Conservation (phyloP, 1,140 invertebrate genomes). For the Macrotrachela quadricornifera region DNA sequence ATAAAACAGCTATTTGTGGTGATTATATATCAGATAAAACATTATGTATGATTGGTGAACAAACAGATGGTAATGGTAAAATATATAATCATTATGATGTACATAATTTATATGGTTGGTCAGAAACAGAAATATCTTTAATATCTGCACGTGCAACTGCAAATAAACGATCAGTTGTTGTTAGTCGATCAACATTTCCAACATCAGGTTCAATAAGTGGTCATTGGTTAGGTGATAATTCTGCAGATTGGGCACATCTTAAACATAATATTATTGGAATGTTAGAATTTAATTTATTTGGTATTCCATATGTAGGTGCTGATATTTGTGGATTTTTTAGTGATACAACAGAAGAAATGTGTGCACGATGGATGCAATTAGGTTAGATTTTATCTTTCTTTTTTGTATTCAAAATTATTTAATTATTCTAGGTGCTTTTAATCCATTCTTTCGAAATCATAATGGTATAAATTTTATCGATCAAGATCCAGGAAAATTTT, state of each 20-base stretch:
- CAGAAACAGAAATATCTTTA: slow-evolving; percentile 29
- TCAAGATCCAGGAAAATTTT: slow-evolving; percentile 17
- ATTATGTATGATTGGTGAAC: slow-evolving; percentile 56
- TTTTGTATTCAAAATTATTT: no score
- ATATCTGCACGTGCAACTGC: slow-evolving; percentile 14
- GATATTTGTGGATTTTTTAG: slow-evolving; percentile 70
- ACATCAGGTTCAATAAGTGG: slow-evolving; percentile 54
- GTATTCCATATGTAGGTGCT: slow-evolving; percentile 55
- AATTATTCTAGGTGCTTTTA: slow-evolving; percentile 41
- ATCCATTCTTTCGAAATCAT: slow-evolving; percentile 29
- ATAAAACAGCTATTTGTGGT: slow-evolving; percentile 35
- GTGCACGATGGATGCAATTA: slow-evolving; percentile 34
- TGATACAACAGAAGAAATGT: slow-evolving; percentile 44
- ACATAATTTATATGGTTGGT: slow-evolving; percentile 56
- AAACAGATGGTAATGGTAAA: slow-evolving; percentile 30
- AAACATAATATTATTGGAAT: slow-evolving; percentile 21
- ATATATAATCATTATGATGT: slow-evolving; percentile 21
- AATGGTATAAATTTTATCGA: slow-evolving; percentile 12
- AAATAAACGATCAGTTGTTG: slow-evolving; percentile 46
- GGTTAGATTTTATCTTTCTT: no score
- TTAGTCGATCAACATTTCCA: slow-evolving; percentile 57
- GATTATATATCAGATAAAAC: slow-evolving; percentile 16
- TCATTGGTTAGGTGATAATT: slow-evolving; percentile 58
- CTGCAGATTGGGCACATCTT: slow-evolving; percentile 20
- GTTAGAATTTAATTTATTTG: slow-evolving; percentile 25